A percentile compares a stretch with the other conserved stretches of the same genome.
These are phyloP conservation scores for Dasypus novemcinctus DNA, from an alignment of 2,113 vertebrate species.

Conservation along the genomic window DNA sequence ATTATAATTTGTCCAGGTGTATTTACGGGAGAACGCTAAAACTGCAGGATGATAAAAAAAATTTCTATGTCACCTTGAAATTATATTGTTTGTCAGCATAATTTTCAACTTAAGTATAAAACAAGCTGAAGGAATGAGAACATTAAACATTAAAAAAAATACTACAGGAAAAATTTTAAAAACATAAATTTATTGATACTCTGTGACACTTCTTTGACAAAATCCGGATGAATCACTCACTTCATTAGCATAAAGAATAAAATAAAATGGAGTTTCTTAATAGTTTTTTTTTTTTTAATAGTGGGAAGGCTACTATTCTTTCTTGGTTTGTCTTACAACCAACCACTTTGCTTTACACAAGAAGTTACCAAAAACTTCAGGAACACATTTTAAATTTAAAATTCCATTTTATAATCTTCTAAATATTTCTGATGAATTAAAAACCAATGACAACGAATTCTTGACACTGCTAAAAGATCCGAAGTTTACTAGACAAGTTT, in stretches of 20 bases:
- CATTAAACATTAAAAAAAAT: background rate
- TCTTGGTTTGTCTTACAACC: background rate
- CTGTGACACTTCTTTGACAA: background rate
- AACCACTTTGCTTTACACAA: background rate
- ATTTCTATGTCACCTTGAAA: slow-evolving; percentile 3
- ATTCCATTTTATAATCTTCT: background rate
- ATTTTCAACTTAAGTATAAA: slow-evolving; percentile 32
- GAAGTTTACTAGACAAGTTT: background rate
- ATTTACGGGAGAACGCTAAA: slow-evolving; percentile 25
- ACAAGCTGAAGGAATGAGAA: slow-evolving; percentile 5
- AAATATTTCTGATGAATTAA: slow-evolving; percentile 38
- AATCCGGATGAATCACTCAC: background rate
- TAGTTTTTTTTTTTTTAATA: background rate
- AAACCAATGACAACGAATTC: background rate
- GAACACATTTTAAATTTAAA: slow-evolving; percentile 11
- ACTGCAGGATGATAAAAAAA: background rate
- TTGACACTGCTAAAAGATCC: background rate
- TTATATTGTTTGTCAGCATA: background rate
- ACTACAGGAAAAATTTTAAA: background rate
- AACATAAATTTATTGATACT: background rate
- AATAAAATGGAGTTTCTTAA: slow-evolving; percentile 19
- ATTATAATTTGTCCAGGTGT: background rate
- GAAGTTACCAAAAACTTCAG: background rate
- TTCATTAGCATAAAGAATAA: background rate
- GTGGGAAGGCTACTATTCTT: background rate